Base-by-base conservation (phyloP, 2,888 invertebrate genomes). In the Enchytraeus crypticus region DNA sequence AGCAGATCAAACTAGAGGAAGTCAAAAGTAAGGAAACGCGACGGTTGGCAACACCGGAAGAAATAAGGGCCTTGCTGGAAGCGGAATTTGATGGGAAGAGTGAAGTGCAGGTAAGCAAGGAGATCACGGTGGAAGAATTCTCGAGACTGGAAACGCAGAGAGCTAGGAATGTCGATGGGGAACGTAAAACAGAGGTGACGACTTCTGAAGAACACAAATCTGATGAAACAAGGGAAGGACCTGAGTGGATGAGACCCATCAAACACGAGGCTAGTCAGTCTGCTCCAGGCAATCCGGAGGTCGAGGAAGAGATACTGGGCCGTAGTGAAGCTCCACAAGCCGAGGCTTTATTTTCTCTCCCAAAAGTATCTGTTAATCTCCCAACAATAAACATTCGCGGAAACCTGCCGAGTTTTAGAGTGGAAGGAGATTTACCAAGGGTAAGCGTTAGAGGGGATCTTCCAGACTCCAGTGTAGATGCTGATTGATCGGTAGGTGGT, bases 61-160 rank as follows among this genome's bases (percentile, higher is more conserved):
- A 61, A 51, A 45, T 61, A 5, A 27, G 51, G 30, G 61, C 61
- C 21, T 27, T 61, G 18, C 23, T 51, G 29, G 55, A 56, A 29
- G 61, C 61, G 21, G 61, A 61, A 30, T 61, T 57, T 27, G 38
- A 56, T n/a, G 61, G 61, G 26, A 56, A 57, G 8, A 38, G 34
- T 5, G 61, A 61, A 27, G 51, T 61, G 14, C 56, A 57, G 26
- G 46, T 49, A 2, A 56, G 61, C 33, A 46, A 47, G 30, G 47
- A 61, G 51, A 26, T 61, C 11, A 61, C 47, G 14, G 53, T 51
- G 8, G 61, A 61, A 43, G 61, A 61, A 51, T 61, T 51, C 53
- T 57, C 23, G 14, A 18, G 32, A 26, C 56, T 51, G 8, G 61
- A 61, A 45, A 43, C 56, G 14, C 43, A 34, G 14, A 51, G 38